These are phyloP conservation scores for Pseudomugil tenellus DNA, from an alignment of 2,797 vertebrate genomes.

Conservation along the genomic window DNA sequence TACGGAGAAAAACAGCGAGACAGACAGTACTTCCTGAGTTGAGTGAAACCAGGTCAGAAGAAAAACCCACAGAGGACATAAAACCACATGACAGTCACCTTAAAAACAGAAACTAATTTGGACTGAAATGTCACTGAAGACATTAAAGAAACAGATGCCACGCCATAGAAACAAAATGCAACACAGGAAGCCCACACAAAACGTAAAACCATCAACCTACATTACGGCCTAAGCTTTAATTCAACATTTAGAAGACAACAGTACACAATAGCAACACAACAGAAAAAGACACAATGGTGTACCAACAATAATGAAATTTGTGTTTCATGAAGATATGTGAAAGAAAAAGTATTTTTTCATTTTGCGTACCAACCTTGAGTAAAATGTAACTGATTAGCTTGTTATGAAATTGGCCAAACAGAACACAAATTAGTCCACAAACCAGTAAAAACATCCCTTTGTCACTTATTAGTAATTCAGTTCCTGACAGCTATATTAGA, in stretches of 20 bases:
- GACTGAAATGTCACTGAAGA: slow-evolving; percentile 41
- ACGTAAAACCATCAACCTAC: slow-evolving; percentile 76
- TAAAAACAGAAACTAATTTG: slow-evolving; percentile 47
- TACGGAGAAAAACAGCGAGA: slow-evolving; percentile 29
- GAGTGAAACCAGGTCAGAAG: slow-evolving; percentile 47
- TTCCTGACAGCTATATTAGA: slow-evolving; percentile 30
- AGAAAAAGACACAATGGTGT: slow-evolving; percentile 44
- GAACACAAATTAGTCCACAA: slow-evolving; percentile 45
- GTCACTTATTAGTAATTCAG: slow-evolving; percentile 29
- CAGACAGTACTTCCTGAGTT: slow-evolving; percentile 54
- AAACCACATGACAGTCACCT: slow-evolving; percentile 60
- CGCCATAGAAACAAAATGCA: slow-evolving; percentile 57
- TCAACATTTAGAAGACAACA: slow-evolving; percentile 55
- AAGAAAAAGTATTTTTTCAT: slow-evolving; percentile 37
- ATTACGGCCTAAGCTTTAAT: slow-evolving; percentile 75
- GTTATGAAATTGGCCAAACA: slow-evolving; percentile 52
- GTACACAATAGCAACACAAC: slow-evolving; percentile 66
- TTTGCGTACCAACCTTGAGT: slow-evolving; percentile 26
- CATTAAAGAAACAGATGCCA: slow-evolving; percentile 53
- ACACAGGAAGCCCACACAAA: slow-evolving; percentile 74
- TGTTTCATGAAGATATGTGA: slow-evolving; percentile 16
- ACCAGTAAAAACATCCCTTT: slow-evolving; percentile 61
- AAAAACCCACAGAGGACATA: slow-evolving; percentile 50
- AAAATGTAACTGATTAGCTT: slow-evolving; percentile 57
- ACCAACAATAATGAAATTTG: slow-evolving; percentile 33